Percentiles rank a stretch among this genome's conserved stretches.
Evolutionary conservation across 2,113 vertebrate genomes (phyloP).

Genomic region (Pogona vitticeps): DNA sequence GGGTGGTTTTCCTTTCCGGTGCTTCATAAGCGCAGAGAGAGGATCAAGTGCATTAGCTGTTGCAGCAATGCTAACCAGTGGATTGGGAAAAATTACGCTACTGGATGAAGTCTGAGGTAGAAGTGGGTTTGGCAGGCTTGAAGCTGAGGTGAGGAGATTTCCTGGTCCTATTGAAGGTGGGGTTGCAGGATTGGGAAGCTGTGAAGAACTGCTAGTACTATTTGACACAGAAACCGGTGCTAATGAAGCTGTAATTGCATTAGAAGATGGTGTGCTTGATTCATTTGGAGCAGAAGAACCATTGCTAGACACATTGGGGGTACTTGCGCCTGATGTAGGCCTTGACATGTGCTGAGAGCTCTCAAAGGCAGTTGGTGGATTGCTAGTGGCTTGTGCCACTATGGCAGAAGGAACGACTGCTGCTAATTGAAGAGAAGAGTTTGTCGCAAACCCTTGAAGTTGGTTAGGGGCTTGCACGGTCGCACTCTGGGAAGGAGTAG

Average conservation of each 20-base stretch:
- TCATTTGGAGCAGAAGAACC: constrained; percentile 78
- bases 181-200: constrained; percentile 84
- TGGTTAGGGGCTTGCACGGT: constrained; percentile 80
- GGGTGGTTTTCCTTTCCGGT: constrained; percentile 97
- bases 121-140: constrained; percentile 88
- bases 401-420: constrained; percentile 79
- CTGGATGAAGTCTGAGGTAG: constrained; percentile 96
- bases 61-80: constrained; percentile 95
- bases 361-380: constrained; percentile 80
- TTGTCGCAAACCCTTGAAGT: constrained; percentile 86
- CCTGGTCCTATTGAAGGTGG: constrained; percentile 85
- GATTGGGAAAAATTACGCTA: constrained; percentile 98
- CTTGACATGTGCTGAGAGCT: constrained; percentile 81
- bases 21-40: constrained; percentile 96
- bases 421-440: constrained; percentile 85
- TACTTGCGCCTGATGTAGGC: constrained; percentile 80
- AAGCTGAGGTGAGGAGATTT: constrained; percentile 84
- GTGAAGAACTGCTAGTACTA: constrained; percentile 70
- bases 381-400: constrained; percentile 71
- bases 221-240: constrained; percentile 77
- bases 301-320: constrained; percentile 72
- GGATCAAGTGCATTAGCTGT: constrained; percentile 96
- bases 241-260: constrained; percentile 76
- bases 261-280: constrained; percentile 71
- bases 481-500: constrained; percentile 70